These are phyloP conservation scores for Horisme vitalbata DNA, from an alignment of 2,888 invertebrate species.

Conservation along the genomic window DNA sequence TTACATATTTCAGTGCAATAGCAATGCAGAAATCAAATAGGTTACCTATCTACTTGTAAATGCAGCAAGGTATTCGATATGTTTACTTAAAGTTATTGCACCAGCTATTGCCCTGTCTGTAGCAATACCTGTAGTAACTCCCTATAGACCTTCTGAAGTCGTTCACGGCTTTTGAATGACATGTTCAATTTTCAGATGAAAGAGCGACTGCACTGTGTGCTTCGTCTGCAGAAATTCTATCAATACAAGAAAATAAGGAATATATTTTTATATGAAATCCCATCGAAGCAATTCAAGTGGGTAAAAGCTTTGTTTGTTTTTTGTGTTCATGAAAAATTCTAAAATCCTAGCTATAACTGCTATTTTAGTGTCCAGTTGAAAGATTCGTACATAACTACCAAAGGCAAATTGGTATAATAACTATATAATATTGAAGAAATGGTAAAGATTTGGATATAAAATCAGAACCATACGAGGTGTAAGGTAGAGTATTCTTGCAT, in stretches of 20 bases:
- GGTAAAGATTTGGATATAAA: constrained; percentile 50
- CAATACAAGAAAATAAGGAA: constrained; percentile 26
- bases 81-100: constrained; percentile 22
- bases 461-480: constrained; percentile 59
- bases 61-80: constrained; percentile 15
- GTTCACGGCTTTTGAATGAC: constrained; percentile 44
- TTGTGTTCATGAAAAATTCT: constrained; percentile 31
- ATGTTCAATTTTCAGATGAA: constrained; percentile 50
- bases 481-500: constrained; percentile 63
- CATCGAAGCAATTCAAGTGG: constrained; percentile 13
- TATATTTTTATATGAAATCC: constrained; percentile 34
- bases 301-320: constrained; percentile 12
- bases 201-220: constrained; percentile 37
- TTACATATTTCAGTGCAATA: background rate
- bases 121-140: constrained; percentile 28
- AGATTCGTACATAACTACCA: too few relatives aligned
- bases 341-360: too few relatives aligned
- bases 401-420: too few relatives aligned
- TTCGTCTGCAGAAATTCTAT: constrained; percentile 42
- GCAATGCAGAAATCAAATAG: constrained; percentile 1
- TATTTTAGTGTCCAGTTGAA: too few relatives aligned
- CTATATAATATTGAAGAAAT: too few relatives aligned
- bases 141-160: constrained; percentile 31
- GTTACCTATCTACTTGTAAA: constrained; percentile 3
- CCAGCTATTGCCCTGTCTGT: constrained; percentile 20